phyloP scores from a whole-genome alignment of 2,113 vertebrate species.

The Scomber japonicus region DNA sequence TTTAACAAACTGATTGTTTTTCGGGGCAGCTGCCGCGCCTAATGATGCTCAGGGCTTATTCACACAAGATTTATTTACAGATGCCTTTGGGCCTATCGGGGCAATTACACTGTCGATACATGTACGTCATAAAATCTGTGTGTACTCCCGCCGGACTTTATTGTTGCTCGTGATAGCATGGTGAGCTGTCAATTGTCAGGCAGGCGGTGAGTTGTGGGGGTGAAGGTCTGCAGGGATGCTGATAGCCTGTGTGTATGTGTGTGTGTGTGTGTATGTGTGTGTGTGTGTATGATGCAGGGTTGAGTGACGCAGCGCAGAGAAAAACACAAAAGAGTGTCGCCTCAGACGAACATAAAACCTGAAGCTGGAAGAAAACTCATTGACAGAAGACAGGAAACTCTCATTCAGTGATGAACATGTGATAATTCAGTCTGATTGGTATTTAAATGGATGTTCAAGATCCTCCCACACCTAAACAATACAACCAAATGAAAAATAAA shows the following conservation, averaged over 20 bases:
- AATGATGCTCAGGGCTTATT: background rate
- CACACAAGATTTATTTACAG: constrained; percentile 1
- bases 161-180: constrained; percentile 31
- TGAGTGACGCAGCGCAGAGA: constrained; percentile 30
- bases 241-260: constrained; percentile 30
- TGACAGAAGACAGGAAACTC: background rate
- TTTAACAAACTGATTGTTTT: background rate
- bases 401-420: constrained; percentile 1
- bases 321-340: constrained; percentile 6
- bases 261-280: background rate
- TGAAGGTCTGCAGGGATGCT: constrained; percentile 37
- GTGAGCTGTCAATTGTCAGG: constrained; percentile 27
- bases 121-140: constrained; percentile 42
- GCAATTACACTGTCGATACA: constrained; percentile 29
- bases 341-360: constrained; percentile 14
- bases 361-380: background rate
- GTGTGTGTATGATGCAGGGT: background rate
- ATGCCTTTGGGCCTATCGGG: constrained; percentile 1
- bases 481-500: background rate
- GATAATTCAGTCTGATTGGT: constrained; percentile 18
- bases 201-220: constrained; percentile 26
- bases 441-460: background rate
- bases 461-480: background rate
- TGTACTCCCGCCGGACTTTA: constrained; percentile 32
- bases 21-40: background rate